Percentiles rank a stretch among this genome's conserved stretches.
Conservation (phyloP, 37 sponge, comb jelly and placozoan species). For the Eunapius fragilis region DNA sequence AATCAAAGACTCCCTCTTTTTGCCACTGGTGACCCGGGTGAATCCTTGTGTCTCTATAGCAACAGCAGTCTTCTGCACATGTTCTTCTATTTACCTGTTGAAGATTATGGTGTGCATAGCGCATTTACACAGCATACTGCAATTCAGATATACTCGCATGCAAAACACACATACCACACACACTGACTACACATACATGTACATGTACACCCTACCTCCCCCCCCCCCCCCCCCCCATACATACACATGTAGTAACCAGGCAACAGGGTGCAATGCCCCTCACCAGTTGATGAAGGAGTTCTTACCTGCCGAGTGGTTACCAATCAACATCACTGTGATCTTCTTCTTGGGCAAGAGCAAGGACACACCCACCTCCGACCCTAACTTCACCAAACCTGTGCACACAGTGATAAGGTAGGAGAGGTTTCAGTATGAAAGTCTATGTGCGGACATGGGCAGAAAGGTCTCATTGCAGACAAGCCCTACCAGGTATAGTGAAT, state of each 20-base stretch:
- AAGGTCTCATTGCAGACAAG: too few species aligned
- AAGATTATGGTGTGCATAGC: background rate
- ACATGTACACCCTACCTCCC: conserved; percentile 2
- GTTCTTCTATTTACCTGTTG: conserved; percentile 79
- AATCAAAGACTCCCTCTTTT: conserved; percentile 78
- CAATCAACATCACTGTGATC: conserved; percentile 78
- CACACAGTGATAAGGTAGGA: too few species aligned
- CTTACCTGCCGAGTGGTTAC: conserved; percentile 87
- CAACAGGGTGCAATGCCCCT: background rate
- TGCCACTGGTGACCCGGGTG: conserved; percentile 76
- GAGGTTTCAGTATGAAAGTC: too few species aligned
- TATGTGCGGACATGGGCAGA: too few species aligned
- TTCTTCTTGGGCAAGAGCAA: conserved; percentile 68
- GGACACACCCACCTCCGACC: conserved; percentile 50
- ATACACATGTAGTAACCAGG: too few species aligned
- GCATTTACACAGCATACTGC: background rate
- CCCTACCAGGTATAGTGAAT: too few species aligned
- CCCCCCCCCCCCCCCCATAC: background rate
- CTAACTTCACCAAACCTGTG: conserved; percentile 62
- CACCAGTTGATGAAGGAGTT: conserved; percentile 88
- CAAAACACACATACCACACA: background rate
- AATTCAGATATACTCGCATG: background rate
- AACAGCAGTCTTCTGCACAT: conserved; percentile 83
- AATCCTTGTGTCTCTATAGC: conserved; percentile 90
- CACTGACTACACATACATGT: too few species aligned